Base-by-base conservation (phyloP, 1,140 invertebrate species). In the Scaptomyza montana region DNA sequence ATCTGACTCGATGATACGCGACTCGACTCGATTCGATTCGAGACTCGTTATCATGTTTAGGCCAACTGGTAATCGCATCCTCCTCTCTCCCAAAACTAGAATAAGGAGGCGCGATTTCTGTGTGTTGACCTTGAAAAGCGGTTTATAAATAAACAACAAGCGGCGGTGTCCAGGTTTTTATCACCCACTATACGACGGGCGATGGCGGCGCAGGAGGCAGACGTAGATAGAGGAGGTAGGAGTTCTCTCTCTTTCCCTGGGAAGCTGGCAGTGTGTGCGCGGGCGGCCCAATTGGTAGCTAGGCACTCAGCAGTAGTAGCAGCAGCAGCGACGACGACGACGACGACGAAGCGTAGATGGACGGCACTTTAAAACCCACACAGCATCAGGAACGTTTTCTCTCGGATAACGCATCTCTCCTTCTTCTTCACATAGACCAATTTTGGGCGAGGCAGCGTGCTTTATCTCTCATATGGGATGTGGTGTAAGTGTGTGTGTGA, bases 281-380 rank as follows among this genome's bases (percentile, higher is more conserved):
- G 39, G 70, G 62, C 65, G 66, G 69, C 62, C 57, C 65, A 69
- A 51, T 74, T 69, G 71, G 72, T 70, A 70, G 72, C 72, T 74
- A 78, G 81, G 81, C 81, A 86, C 82, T 67, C 74, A 77, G 80
- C 80, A 79, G 68, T 67, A 81, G 68, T 64, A 77, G 63, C 65
- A 68, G 33, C 74, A 80, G 60, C 61, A 76, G 57, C 70, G 65
- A 64, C 41, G 68, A 39, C 68, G 65, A 50, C 33, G 41, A 16
- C 49, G 43, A 53, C 61, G 36, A 60, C 6, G 33, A 36, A 7
- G 33, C 9, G 8, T 33, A 5, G 30, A 7, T 33, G 5, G 21
- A 43, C 8, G 56, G 49, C 67, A 46, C 51, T 28, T 50, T 56
- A 68, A 13, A 45, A 47, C 55, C 46, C 39, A 30, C 21, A 28